A percentile compares a stretch with the other conserved stretches of the same genome.
These are phyloP conservation scores for Loxodonta africana DNA, from an alignment of 2,113 vertebrate species.

Conservation along the genomic window DNA sequence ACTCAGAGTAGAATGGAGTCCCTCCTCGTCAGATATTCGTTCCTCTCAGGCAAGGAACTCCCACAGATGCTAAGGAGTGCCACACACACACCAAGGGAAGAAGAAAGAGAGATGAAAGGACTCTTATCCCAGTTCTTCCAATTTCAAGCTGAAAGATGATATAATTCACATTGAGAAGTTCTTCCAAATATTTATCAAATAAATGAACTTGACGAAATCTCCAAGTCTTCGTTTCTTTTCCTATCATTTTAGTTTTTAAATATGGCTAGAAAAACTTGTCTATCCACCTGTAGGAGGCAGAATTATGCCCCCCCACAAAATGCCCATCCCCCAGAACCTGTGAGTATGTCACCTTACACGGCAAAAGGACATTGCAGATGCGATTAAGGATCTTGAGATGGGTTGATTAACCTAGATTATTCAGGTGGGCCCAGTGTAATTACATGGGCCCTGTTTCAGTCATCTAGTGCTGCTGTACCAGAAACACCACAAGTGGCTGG, in stretches of 20 bases:
- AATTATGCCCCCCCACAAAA: not conserved
- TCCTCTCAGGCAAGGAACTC: not conserved
- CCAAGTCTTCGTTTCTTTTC: not conserved
- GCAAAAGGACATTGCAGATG: too few relatives aligned
- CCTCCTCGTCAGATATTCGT: not conserved
- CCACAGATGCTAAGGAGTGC: not conserved
- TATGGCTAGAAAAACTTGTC: not conserved
- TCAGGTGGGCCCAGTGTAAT: too few relatives aligned
- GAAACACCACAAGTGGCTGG: too few relatives aligned
- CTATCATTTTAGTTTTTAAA: not conserved
- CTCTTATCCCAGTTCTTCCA: not conserved
- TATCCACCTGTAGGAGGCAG: not conserved
- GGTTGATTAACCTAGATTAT: too few relatives aligned
- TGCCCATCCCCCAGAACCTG: too few relatives aligned
- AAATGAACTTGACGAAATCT: not conserved
- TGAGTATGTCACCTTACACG: too few relatives aligned
- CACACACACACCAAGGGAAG: not conserved
- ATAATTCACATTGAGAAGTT: not conserved
- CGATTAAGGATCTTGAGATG: too few relatives aligned
- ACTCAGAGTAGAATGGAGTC: not conserved
- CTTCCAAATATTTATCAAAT: not conserved
- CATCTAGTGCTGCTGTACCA: too few relatives aligned
- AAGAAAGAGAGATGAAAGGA: not conserved
- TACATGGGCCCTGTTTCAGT: too few relatives aligned
- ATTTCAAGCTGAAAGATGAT: not conserved